Evolutionary conservation across 2,113 vertebrate species (phyloP).

Genomic region (Tupaia chinensis): DNA sequence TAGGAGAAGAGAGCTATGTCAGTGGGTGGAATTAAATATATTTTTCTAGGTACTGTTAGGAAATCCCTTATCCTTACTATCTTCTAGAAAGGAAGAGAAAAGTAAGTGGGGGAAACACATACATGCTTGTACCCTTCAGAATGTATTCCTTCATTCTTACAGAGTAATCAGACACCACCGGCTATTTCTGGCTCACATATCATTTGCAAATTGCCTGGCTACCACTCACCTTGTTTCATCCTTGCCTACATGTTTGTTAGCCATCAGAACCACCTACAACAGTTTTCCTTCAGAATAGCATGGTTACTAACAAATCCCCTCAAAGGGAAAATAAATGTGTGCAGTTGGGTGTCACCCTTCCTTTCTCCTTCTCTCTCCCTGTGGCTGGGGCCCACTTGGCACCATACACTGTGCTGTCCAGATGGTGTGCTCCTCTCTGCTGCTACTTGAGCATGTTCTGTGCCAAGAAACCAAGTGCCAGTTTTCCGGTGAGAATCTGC

Average conservation of each 20-base stretch:
- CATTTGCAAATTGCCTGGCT: slow-evolving; percentile 58
- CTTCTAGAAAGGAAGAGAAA: slow-evolving; percentile 37
- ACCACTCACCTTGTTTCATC: slow-evolving; percentile 70
- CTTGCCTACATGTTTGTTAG: slow-evolving; percentile 75
- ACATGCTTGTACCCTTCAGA: slow-evolving; percentile 43
- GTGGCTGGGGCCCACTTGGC: slow-evolving; percentile 79
- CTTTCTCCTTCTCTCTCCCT: slow-evolving; percentile 48
- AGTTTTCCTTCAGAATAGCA: slow-evolving; percentile 50
- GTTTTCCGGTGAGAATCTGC: slow-evolving; percentile 84
- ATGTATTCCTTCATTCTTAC: neutral
- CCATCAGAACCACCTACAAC: slow-evolving; percentile 69
- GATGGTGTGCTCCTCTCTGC: slow-evolving; percentile 85
- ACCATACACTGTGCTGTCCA: slow-evolving; percentile 75
- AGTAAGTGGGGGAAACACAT: neutral
- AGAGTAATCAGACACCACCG: slow-evolving; percentile 43
- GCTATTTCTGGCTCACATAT: slow-evolving; percentile 57
- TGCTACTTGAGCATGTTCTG: slow-evolving; percentile 77
- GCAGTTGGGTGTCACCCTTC: slow-evolving; percentile 53
- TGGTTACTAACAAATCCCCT: slow-evolving; percentile 69
- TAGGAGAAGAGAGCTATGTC: slow-evolving; percentile 39
- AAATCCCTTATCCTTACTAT: slow-evolving; percentile 24
- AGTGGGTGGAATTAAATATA: slow-evolving; percentile 66
- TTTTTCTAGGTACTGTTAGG: slow-evolving; percentile 49
- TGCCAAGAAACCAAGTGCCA: slow-evolving; percentile 80
- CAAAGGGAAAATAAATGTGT: slow-evolving; percentile 67